Percentiles rank a stretch among this genome's conserved stretches.
These are phyloP conservation scores for Amaurobius ferox DNA, from an alignment of 2,888 invertebrate species.

Conservation along the genomic window DNA sequence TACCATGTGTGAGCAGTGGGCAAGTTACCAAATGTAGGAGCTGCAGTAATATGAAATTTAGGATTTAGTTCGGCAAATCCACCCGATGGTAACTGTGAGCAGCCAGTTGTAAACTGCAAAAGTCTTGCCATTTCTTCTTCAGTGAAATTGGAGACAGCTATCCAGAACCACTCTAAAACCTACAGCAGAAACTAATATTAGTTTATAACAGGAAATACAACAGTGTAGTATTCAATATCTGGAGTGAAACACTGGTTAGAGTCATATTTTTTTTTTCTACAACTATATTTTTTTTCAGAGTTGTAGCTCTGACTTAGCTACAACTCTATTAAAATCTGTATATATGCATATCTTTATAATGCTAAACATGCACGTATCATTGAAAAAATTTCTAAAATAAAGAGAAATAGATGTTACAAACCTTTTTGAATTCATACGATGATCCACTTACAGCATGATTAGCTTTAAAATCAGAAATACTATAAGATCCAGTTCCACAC, in stretches of 20 bases:
- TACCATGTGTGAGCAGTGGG: slow-evolving; percentile 97
- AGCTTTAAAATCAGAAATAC: slow-evolving; percentile 90
- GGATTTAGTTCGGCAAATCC: slow-evolving; percentile 94
- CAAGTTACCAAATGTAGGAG: slow-evolving; percentile 91
- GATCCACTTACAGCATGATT: slow-evolving; percentile 91
- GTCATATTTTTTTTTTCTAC: too few species aligned
- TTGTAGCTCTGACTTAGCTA: too few species aligned
- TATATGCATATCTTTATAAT: too few species aligned
- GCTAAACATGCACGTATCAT: too few species aligned
- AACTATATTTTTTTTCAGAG: too few species aligned
- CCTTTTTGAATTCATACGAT: slow-evolving; percentile 86
- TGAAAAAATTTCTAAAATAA: too few species aligned
- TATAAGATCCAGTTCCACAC: slow-evolving; percentile 95
- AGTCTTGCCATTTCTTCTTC: slow-evolving; percentile 94
- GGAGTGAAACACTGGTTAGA: too few species aligned
- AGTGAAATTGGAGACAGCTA: slow-evolving; percentile 90
- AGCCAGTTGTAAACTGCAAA: slow-evolving; percentile 86
- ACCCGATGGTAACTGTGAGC: slow-evolving; percentile 92
- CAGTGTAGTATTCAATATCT: too few species aligned
- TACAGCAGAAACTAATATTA: slow-evolving; percentile 71
- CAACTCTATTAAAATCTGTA: too few species aligned
- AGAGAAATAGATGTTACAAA: slow-evolving; percentile 63
- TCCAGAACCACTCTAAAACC: slow-evolving; percentile 93
- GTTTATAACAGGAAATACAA: too few species aligned
- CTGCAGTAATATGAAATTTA: slow-evolving; percentile 93